Evolutionary conservation across 2,113 vertebrate genomes (phyloP), one percentile per base, ranked within the genome.

Genomic region (Cathartes aura): DNA sequence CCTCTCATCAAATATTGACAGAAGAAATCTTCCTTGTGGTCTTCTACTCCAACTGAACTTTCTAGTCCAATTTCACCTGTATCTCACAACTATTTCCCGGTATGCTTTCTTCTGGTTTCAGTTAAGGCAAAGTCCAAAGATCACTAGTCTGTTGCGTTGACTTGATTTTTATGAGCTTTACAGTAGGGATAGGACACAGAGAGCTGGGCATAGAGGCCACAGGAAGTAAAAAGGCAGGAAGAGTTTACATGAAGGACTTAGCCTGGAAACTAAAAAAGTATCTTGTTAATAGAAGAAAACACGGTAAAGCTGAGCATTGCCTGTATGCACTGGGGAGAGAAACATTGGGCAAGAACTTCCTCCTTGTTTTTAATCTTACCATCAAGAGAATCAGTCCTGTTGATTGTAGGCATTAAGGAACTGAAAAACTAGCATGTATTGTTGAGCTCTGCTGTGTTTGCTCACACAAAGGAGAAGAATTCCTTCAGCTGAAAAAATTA

Each of bases 101-200:
- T 42, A 79, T 62, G 13, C 8, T 82, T 68, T 68, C 55, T 73
- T 92, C 60, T 68, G n/a, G 8, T 62, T 82, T 73, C 42, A 82
- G 14, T 63, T 63, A 73, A 38, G n/a, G 34, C 8, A 24, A 91
- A 67, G 42, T 81, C 29, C 47, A 56, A 29, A 67, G 22, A 82
- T 30, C 1, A 0, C 12, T 13, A 20, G 5, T 29, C 21, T 85
- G 45, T 42, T 89, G 38, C 1, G 0, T 8, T 81, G 42, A 45
- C 15, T 74, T 62, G 21, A 3, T 72, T 81, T 72, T 42, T 9
- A 1, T 67, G 70, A 42, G 11, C 38, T 74, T 86, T 58, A 63
- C 43, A 11, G 8, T 29, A 68, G 13, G 8, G 32, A 17, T 16
- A 58, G 38, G 38, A 52, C 30, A 38, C 2, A 1, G 29, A 47